These are phyloP conservation scores for Cephus pygmeus DNA, from an alignment of 2,888 invertebrate species.

Conservation along the genomic window DNA sequence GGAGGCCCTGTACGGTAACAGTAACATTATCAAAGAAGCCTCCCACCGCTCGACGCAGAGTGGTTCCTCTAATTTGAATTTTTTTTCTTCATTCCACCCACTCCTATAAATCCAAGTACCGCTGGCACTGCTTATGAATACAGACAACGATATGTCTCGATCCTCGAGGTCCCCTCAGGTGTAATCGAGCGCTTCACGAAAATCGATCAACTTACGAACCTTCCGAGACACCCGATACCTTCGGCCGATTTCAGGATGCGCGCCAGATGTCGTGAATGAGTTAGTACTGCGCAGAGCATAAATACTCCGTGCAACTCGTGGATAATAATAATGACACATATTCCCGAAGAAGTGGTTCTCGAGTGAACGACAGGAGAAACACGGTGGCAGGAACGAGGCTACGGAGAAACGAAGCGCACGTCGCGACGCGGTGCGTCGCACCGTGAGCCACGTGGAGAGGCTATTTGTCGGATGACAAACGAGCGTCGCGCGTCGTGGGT, in stretches of 20 bases:
- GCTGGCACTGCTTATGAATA: not conserved
- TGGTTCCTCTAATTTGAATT: not conserved
- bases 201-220: not conserved
- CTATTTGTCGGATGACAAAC: constrained; percentile 66
- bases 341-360: not conserved
- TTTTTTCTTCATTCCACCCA: not conserved
- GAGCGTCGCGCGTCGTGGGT: constrained; percentile 65
- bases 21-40: not conserved
- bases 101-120: not conserved
- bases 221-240: not conserved
- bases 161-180: not conserved
- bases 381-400: not conserved
- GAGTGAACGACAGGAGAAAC: not conserved
- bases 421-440: constrained; percentile 11
- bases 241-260: not conserved
- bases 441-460: constrained; percentile 37
- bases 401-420: constrained; percentile 27
- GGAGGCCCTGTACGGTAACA: not conserved
- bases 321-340: not conserved
- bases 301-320: not conserved
- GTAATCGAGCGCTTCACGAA: not conserved
- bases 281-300: not conserved
- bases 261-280: constrained; percentile 4
- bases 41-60: not conserved
- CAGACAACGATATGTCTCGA: not conserved